A percentile compares a stretch with the other conserved stretches of the same genome.
Conservation (phyloP, 2,888 invertebrate species). For the Yponomeuta cagnagella region DNA sequence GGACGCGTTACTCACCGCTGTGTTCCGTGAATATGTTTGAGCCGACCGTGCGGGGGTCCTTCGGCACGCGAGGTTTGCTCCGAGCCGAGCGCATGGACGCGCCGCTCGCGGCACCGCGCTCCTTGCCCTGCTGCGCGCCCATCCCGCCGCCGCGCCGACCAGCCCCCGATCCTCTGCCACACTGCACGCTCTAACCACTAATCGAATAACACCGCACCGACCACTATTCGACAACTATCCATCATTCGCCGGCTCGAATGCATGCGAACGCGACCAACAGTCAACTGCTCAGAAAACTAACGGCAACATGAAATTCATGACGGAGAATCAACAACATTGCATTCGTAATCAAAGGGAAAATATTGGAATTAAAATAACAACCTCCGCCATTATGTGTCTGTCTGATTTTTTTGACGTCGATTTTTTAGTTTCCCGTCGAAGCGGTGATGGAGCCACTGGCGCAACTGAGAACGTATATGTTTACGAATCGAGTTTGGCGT, state of each 20-base stretch:
- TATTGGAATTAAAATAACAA: constrained; percentile 42
- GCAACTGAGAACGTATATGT: neutral
- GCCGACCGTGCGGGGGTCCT: constrained; percentile 89
- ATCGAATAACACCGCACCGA: constrained; percentile 2
- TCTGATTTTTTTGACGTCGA: constrained; percentile 1
- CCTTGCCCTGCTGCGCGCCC: constrained; percentile 97
- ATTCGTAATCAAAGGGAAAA: constrained; percentile 16
- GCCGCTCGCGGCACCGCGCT: constrained; percentile 84
- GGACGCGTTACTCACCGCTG: constrained; percentile 82
- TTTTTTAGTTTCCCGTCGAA: neutral
- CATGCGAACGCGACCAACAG: neutral
- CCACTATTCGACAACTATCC: neutral
- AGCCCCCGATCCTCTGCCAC: constrained; percentile 19
- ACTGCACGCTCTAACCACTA: constrained; percentile 21
- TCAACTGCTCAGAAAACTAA: neutral
- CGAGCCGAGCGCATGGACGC: constrained; percentile 84
- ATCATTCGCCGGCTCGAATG: neutral
- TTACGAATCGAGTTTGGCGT: neutral
- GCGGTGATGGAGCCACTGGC: neutral
- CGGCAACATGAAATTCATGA: constrained; percentile 14
- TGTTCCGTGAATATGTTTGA: constrained; percentile 96
- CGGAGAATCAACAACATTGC: constrained; percentile 19
- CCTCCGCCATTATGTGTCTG: constrained; percentile 56
- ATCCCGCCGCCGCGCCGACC: constrained; percentile 67
- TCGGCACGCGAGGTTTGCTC: constrained; percentile 83